These are phyloP conservation scores for Protomyctophum bolini DNA, from an alignment of 2,113 vertebrate genomes.

Conservation along the genomic window DNA sequence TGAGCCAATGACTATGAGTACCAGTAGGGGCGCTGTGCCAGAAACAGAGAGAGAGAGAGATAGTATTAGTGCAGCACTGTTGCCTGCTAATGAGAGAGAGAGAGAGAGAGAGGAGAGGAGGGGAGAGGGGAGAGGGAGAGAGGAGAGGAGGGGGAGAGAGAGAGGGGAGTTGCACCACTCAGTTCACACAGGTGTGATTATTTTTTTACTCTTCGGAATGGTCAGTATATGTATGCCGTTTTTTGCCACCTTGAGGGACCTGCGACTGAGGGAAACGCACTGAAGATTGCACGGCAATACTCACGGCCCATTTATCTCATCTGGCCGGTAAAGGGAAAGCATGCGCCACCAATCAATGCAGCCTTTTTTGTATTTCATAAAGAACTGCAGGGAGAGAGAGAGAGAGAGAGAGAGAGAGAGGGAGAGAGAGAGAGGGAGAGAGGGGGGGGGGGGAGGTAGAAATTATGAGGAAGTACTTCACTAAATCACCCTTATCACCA, in stretches of 20 bases:
- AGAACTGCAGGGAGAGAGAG: constrained; percentile 1
- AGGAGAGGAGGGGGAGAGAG: too few relatives aligned
- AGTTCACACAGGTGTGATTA: too few relatives aligned
- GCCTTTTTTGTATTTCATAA: constrained; percentile 11
- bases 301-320: constrained; percentile 1
- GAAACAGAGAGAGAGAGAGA: too few relatives aligned
- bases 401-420: background rate
- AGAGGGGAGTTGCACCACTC: too few relatives aligned
- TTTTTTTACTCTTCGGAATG: background rate
- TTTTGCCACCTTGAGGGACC: constrained; percentile 5
- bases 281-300: background rate
- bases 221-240: background rate
- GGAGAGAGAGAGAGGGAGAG: background rate
- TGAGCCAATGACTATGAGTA: too few relatives aligned
- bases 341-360: constrained; percentile 11
- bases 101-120: too few relatives aligned
- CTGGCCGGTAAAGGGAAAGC: background rate
- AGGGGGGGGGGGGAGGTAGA: background rate
- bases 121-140: too few relatives aligned
- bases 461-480: constrained; percentile 10
- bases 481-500: constrained; percentile 3
- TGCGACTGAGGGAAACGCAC: constrained; percentile 6
- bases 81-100: too few relatives aligned
- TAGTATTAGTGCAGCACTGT: too few relatives aligned
- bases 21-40: too few relatives aligned